Percentiles rank a stretch among this genome's conserved stretches.
Evolutionary conservation across 1,140 invertebrate species (phyloP).

Genomic region (Drosophila rhopaloa): DNA sequence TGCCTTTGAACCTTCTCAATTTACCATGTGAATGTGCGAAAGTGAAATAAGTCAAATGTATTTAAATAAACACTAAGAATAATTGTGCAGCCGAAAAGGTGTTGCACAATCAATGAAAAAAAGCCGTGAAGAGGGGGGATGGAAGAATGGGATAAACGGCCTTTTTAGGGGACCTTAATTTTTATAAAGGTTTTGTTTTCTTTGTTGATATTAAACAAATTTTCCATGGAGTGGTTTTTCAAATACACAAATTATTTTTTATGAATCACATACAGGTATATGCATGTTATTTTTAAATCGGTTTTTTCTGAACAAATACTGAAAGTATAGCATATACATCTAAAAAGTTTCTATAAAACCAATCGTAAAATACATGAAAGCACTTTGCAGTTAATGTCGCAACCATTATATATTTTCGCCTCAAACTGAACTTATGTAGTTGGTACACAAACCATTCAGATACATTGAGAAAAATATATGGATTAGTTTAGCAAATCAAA

Average conservation of each 20-base stretch:
- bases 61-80: slow-evolving; percentile 50
- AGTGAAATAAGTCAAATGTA: slow-evolving; percentile 47
- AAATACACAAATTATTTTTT: too few species aligned
- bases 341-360: too few species aligned
- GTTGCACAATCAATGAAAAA: slow-evolving; percentile 30
- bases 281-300: too few species aligned
- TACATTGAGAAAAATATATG: slow-evolving; percentile 15
- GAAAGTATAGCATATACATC: too few species aligned
- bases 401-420: too few species aligned
- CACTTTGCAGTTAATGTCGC: too few species aligned
- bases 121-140: neutral
- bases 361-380: too few species aligned
- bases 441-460: neutral
- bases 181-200: neutral
- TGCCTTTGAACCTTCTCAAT: slow-evolving; percentile 1
- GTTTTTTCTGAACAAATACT: too few species aligned
- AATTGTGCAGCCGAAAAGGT: slow-evolving; percentile 23
- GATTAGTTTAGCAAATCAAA: too few species aligned
- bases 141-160: neutral
- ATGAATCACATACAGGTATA: too few species aligned
- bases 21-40: slow-evolving; percentile 27
- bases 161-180: neutral
- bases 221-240: too few species aligned
- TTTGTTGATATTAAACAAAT: neutral
- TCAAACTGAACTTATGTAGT: neutral